Conservation (phyloP, 2,888 invertebrate species). For the Macrophya alboannulata region DNA sequence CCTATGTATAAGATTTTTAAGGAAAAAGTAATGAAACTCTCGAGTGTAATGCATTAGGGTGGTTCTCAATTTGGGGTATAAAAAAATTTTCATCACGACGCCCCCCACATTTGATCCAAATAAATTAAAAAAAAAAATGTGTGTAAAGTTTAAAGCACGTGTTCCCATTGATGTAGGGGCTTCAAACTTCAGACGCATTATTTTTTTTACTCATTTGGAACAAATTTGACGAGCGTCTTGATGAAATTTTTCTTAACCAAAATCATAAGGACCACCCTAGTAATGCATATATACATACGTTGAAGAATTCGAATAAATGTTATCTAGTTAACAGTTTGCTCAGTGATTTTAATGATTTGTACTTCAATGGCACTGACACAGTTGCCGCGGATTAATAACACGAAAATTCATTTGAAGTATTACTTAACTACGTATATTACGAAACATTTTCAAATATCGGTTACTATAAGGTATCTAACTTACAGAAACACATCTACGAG, state of each 20-base stretch:
- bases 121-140: too few species aligned
- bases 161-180: too few species aligned
- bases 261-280: too few species aligned
- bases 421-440: neutral
- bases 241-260: too few species aligned
- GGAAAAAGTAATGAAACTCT: neutral
- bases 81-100: neutral
- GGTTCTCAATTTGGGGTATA: neutral
- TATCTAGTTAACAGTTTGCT: neutral
- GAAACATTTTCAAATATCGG: neutral
- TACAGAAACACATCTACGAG: conserved; percentile 46
- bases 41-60: neutral
- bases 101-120: too few species aligned
- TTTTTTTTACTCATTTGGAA: too few species aligned
- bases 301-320: neutral
- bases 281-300: too few species aligned
- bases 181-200: too few species aligned
- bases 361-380: neutral
- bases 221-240: too few species aligned
- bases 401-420: neutral
- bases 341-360: neutral
- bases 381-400: neutral
- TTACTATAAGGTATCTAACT: neutral
- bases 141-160: too few species aligned
- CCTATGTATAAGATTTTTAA: neutral